Base-by-base conservation (phyloP, 2,888 invertebrate genomes). In the Pheosia tremula region DNA sequence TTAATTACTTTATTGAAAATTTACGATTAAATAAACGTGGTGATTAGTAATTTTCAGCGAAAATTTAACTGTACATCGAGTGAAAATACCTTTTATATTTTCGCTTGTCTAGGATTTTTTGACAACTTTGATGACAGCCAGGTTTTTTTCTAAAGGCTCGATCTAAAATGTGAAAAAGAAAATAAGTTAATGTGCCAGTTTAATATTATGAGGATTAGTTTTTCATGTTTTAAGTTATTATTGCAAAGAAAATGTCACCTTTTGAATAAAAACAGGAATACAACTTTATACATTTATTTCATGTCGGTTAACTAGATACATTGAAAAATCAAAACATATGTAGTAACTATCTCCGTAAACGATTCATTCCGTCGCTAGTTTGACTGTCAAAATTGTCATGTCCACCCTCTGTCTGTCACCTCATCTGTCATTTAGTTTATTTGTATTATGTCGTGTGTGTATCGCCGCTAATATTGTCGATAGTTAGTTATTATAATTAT, bases 51-150 rank as follows among this genome's bases (percentile, higher is more conserved):
- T 56, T 60, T 54, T 3, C 7, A 36, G 4, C 3, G 13, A 54
- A 58, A 68, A 67, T 59, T 54, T 39, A 11, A n/a, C 45, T 37
- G 24, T 59, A 60, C 60, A 67, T 55, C 49, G 24, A 6, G 61
- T 54, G 61, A 77, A 72, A 60, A 58, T 79, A 85, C 85, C 85
- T 84, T 86, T 82, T 68, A 61, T 67, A 62, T 73, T 75, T 74
- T 74, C 60, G 67, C 63, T 73, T 77, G 76, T 76, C 65, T 77
- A 56, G 66, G 67, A 61, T 62, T 61, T 64, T 72, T 75, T 84
- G 82, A 83, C 86, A 84, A 76, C 67, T 70, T 57, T 78, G 82
- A 81, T 78, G 82, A 81, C 80, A 77, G 75, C 10, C 9, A 38
- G n/a, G 58, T 11, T 38, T 55, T 55, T 39, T 55, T 39, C 4